phyloP scores from a whole-genome alignment of 2,113 vertebrate genomes.

The Cheilinus undulatus region DNA sequence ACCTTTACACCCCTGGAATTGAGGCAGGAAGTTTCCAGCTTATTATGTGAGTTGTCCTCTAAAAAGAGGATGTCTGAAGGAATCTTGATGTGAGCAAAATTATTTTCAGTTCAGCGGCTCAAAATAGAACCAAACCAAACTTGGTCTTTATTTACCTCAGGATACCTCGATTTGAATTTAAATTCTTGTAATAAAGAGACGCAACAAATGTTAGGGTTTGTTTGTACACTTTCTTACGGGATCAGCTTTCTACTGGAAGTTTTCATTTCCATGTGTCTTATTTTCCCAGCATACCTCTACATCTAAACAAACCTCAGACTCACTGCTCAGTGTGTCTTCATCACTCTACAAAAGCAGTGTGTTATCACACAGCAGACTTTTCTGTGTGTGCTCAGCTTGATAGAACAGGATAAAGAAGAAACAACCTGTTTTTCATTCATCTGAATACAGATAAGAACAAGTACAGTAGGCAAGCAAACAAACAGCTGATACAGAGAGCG shows the following conservation, averaged over 20 bases:
- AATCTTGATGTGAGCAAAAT: too few relatives aligned
- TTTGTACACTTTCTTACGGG: background rate
- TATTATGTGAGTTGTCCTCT: too few relatives aligned
- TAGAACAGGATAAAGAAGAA: slow-evolving; percentile 37
- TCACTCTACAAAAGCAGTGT: slow-evolving; percentile 26
- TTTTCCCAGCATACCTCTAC: slow-evolving; percentile 18
- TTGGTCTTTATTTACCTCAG: too few relatives aligned
- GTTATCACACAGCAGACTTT: slow-evolving; percentile 21
- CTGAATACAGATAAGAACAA: slow-evolving; percentile 44
- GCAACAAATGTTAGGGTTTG: background rate
- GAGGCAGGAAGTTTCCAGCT: too few relatives aligned
- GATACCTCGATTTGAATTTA: background rate
- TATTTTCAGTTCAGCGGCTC: too few relatives aligned
- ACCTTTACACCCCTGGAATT: too few relatives aligned
- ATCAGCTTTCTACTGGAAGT: slow-evolving; percentile 5
- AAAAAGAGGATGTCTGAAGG: too few relatives aligned
- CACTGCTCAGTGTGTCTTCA: slow-evolving; percentile 33
- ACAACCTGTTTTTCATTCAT: slow-evolving; percentile 27
- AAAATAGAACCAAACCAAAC: too few relatives aligned
- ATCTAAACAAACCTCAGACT: slow-evolving; percentile 17
- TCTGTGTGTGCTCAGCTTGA: slow-evolving; percentile 28
- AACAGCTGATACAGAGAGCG: slow-evolving; percentile 23
- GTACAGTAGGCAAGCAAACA: slow-evolving; percentile 48
- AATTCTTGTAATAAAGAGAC: background rate
- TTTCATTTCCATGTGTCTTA: slow-evolving; percentile 21